phyloP scores from a whole-genome alignment of 1,140 invertebrate genomes.

The Helicoverpa zea region DNA sequence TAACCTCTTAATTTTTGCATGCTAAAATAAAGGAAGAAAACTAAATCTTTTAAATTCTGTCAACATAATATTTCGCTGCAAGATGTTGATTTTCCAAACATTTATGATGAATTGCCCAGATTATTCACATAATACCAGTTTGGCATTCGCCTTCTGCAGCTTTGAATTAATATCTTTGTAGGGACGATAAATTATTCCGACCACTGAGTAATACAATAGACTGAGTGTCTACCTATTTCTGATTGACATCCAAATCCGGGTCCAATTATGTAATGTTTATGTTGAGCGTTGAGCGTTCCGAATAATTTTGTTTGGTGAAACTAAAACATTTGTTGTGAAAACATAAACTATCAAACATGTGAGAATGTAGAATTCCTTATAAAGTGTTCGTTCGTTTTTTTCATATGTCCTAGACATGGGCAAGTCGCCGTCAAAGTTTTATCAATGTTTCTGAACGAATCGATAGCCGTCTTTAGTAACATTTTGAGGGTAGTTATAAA shows the following conservation, averaged over 20 bases:
- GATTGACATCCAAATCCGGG: slow-evolving; percentile 11
- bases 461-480: neutral
- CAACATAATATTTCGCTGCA: neutral
- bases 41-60: neutral
- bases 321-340: too few species aligned
- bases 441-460: neutral
- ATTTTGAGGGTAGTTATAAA: neutral
- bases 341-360: too few species aligned
- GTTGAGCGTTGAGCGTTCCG: neutral
- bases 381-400: too few species aligned
- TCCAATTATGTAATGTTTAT: slow-evolving; percentile 1
- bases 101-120: neutral
- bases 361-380: too few species aligned
- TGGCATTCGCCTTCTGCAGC: neutral
- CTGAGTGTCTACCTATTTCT: neutral
- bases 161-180: slow-evolving; percentile 15
- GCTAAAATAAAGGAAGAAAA: too few species aligned
- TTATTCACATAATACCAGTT: slow-evolving; percentile 31
- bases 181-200: slow-evolving; percentile 1
- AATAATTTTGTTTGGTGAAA: neutral
- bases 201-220: slow-evolving; percentile 32
- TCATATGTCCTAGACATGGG: too few species aligned
- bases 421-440: neutral
- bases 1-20: too few species aligned
- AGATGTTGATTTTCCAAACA: neutral